These are phyloP conservation scores for Neostethus bicornis DNA, from an alignment of 2,797 vertebrate genomes.

Conservation along the genomic window DNA sequence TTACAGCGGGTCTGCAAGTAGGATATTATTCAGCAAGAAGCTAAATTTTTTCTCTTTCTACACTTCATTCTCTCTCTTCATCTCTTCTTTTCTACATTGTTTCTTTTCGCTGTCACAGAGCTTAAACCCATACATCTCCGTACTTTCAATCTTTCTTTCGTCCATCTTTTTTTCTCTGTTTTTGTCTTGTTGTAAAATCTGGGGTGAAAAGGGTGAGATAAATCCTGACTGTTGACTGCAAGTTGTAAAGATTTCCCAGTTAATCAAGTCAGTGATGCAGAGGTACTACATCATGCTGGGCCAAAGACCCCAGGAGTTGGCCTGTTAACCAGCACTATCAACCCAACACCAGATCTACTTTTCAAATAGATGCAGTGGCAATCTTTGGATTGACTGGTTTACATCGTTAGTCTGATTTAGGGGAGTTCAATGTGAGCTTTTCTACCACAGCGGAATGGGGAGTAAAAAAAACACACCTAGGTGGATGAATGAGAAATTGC, in stretches of 20 bases:
- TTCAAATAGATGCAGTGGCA: conserved; percentile 20
- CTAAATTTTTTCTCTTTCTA: conserved; percentile 16
- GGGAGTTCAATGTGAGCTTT: background rate
- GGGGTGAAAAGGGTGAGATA: conserved; percentile 34
- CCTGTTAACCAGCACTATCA: conserved; percentile 40
- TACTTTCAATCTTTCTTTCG: conserved; percentile 15
- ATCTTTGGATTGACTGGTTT: background rate
- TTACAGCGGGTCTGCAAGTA: conserved; percentile 29
- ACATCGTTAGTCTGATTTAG: background rate
- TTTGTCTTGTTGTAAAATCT: conserved; percentile 24
- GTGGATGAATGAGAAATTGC: background rate
- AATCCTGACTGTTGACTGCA: conserved; percentile 39
- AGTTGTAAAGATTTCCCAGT: conserved; percentile 47
- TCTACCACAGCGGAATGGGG: background rate
- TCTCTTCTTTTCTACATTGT: conserved; percentile 19
- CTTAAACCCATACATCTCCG: conserved; percentile 18
- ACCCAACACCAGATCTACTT: conserved; percentile 12
- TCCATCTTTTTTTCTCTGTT: conserved; percentile 13
- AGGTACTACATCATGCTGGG: conserved; percentile 42
- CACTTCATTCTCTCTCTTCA: conserved; percentile 12
- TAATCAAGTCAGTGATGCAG: conserved; percentile 56
- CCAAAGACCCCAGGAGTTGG: conserved; percentile 43
- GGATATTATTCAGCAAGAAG: conserved; percentile 37
- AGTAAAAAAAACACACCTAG: background rate
- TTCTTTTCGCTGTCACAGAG: conserved; percentile 15